phyloP scores from a whole-genome alignment of 2,113 vertebrate genomes.

The Prinia subflava region DNA sequence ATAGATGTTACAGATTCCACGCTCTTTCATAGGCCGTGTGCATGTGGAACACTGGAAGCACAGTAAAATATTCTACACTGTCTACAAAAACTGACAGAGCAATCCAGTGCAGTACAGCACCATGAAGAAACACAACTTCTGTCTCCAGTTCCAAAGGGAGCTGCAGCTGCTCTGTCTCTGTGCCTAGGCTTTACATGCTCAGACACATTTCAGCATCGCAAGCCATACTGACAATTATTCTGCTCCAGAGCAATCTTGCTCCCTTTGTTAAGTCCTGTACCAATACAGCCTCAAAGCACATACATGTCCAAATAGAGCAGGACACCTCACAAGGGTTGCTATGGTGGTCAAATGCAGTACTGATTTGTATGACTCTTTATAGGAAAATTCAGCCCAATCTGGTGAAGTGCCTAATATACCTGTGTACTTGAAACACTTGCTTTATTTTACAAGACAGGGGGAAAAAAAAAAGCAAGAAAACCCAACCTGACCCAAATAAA shows the following conservation, averaged over 20 bases:
- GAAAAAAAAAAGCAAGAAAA: background rate
- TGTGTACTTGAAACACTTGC: background rate
- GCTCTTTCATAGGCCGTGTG: background rate
- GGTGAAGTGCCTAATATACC: background rate
- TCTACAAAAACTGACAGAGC: background rate
- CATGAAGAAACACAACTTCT: background rate
- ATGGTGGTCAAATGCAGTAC: background rate
- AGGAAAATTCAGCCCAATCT: background rate
- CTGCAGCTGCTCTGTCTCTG: background rate
- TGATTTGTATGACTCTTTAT: background rate
- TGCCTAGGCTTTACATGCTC: background rate
- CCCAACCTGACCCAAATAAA: background rate
- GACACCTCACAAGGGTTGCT: background rate
- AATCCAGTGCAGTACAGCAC: background rate
- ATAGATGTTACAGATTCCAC: background rate
- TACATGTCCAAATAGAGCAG: background rate
- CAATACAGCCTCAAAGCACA: background rate
- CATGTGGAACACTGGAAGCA: background rate
- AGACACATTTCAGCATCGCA: background rate
- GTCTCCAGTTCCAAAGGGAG: background rate
- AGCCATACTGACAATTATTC: background rate
- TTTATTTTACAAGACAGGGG: background rate
- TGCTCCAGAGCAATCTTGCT: background rate
- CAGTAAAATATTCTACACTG: background rate
- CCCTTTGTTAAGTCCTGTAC: background rate